Evolutionary conservation across 2,113 vertebrate genomes (phyloP), one percentile per base, ranked within the genome.

Genomic region (Odobenus rosmarus): DNA sequence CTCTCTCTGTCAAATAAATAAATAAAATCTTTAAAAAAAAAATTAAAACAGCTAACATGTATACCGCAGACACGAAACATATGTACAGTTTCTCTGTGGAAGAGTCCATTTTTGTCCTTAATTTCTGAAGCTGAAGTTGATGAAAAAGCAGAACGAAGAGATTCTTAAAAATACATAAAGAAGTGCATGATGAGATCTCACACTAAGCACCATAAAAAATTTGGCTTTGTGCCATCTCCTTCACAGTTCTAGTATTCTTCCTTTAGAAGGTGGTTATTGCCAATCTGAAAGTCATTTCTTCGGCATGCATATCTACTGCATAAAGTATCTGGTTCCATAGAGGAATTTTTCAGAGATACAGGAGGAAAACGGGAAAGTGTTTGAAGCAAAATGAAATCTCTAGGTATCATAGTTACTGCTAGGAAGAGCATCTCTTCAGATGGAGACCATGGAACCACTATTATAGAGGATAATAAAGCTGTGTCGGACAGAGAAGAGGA

Each of bases 371-470:
- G 23, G 23, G 2, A 53, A 88, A 57, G 61, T 11, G 42, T 93
- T 61, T 86, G 49, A 93, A 59, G 89, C 33, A 51, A 93, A 96
- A 95, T 96, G 91, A 93, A 86, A 90, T 95, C 67, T 76, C 57
- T 11, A 31, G 71, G 72, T 89, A 61, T 96, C 83, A 91, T 1
- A 62, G 93, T 85, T 89, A 77, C 71, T 59, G 67, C 26, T 42
- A 15, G 39, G 55, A 90, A 89, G 26, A 88, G 86, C 36, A 24
- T 61, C n/a, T 94, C 91, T 46, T 88, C 36, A 33, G 71, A 71
- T 31, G 26, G 69, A 92, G 87, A 59, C 26, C 3, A 1, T 13
- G 28, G n/a, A 39, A 61, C 76, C 51, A 33, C 61, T 53, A 69
- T 95, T 86, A 89, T 5, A 26, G 42, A 84, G 74, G 28, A 76